These are phyloP conservation scores for Clitarchus hookeri DNA, from an alignment of 2,888 invertebrate species.

Conservation along the genomic window DNA sequence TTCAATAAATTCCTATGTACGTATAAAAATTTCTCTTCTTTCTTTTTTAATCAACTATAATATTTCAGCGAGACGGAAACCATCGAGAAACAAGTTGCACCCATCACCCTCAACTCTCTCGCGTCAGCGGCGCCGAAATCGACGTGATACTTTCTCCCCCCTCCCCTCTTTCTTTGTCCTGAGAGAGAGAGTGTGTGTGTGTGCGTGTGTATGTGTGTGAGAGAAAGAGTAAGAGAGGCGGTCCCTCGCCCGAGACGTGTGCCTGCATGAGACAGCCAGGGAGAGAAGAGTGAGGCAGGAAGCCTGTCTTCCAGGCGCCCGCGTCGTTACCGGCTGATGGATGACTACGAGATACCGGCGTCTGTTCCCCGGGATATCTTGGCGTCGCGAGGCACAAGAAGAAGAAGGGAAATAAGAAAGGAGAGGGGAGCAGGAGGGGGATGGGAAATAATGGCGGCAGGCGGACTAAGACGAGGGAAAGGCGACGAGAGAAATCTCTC, in stretches of 20 bases:
- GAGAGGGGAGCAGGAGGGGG: background rate
- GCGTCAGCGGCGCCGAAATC: too few relatives aligned
- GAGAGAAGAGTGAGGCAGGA: too few relatives aligned
- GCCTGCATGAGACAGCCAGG: background rate
- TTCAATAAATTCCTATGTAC: too few relatives aligned
- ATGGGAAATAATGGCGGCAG: background rate
- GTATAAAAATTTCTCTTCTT: too few relatives aligned
- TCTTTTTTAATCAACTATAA: too few relatives aligned
- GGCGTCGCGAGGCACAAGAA: too few relatives aligned
- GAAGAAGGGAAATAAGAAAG: background rate
- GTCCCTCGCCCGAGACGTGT: too few relatives aligned
- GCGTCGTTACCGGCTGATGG: background rate
- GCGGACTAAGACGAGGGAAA: background rate
- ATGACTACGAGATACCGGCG: background rate
- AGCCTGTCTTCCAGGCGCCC: background rate
- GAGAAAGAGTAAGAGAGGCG: background rate
- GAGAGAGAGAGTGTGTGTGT: too few relatives aligned
- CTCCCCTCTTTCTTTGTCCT: too few relatives aligned
- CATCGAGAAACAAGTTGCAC: conserved; percentile 16
- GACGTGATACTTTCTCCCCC: too few relatives aligned
- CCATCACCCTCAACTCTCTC: background rate
- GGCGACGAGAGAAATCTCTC: conserved; percentile 3
- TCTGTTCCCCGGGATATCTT: background rate
- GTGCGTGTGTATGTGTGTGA: background rate
- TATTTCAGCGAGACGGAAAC: background rate